Evolutionary conservation across 1,140 invertebrate genomes (phyloP), one percentile per base, ranked within the genome.

Genomic region (Drosophila dunni): DNA sequence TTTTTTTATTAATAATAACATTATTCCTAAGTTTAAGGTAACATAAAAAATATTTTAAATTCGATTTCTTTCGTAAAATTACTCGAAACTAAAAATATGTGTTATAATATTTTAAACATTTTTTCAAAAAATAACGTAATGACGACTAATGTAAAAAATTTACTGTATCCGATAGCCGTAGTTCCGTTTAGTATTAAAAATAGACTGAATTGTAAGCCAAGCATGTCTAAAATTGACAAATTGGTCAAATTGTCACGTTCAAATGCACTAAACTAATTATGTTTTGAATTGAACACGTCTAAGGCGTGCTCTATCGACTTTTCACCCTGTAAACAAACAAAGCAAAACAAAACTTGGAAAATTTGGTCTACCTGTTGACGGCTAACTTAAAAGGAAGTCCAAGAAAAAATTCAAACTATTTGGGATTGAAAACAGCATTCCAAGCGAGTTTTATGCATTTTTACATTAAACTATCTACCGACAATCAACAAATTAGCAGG

Each of bases 401-500:
- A 29, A 42, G 10, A 7, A 44, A 29, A 7, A 13, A 38, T 9
- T 13, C 11, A 13, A 6, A 10, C 40, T 13, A 13, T 13, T 6
- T 38, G 11, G 53, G 34, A 56, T 56, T 56, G 15, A 15, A 40
- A 20, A 42, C 53, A 17, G 53, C 53, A 56, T 56, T 56, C 53
- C 53, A 7, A 6, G 36, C 36, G 40, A 42, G 11, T 11, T 56
- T 56, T 45, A 13, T 45, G 5, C 15, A 15, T 38, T 24, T 6
- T 7, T 20, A 20, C 17, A 20, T 56, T 7, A 1, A 40, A 13
- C 34, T 56, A 56, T 56, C 53, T 58, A 51, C 79, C 9, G 36
- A 34, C 34, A 38, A 56, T 56, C 53, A 62, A 51, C 79, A 74
- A 66, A 81, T 81, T 81, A 78, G 56, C 79, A 81, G 75, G 75